Evolutionary conservation across 2,888 invertebrate genomes (phyloP).

Genomic region (Alloplasta piceator): DNA sequence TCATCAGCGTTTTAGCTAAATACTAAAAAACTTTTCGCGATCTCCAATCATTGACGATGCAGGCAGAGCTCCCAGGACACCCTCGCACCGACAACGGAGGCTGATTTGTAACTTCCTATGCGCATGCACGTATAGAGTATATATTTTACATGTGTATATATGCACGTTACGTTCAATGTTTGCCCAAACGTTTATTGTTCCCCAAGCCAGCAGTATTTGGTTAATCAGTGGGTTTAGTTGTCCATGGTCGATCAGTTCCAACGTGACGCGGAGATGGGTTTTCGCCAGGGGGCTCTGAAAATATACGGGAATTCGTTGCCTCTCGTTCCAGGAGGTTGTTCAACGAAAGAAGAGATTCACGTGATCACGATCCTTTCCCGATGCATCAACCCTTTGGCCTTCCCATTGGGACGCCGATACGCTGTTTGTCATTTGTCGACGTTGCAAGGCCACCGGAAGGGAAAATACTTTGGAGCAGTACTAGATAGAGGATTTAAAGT

Average conservation of each 20-base stretch:
- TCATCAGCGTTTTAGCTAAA: too few relatives aligned
- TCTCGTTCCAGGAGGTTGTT: conserved; percentile 1
- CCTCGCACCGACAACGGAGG: conserved; percentile 3
- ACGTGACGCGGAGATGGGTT: conserved; percentile 18
- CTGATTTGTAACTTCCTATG: conserved; percentile 12
- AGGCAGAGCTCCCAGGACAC: neutral
- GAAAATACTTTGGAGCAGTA: neutral
- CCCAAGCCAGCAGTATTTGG: conserved; percentile 74
- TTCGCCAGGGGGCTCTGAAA: conserved; percentile 19
- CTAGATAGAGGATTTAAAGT: neutral
- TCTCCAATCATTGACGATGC: too few relatives aligned
- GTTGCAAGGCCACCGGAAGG: neutral
- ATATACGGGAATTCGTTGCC: conserved; percentile 9
- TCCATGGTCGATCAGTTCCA: conserved; percentile 68
- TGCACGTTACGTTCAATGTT: conserved; percentile 70
- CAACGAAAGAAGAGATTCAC: conserved; percentile 41
- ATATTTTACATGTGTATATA: conserved; percentile 3
- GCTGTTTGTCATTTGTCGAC: conserved; percentile 67
- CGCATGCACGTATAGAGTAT: conserved; percentile 21
- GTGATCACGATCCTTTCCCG: conserved; percentile 51
- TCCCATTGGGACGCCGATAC: conserved; percentile 53
- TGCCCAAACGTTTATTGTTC: conserved; percentile 72
- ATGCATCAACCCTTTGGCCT: conserved; percentile 21
- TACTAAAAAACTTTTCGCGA: too few relatives aligned
- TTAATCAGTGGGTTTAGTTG: conserved; percentile 79